Conservation (phyloP, 2,113 vertebrate species). For the Varanus salvator region DNA sequence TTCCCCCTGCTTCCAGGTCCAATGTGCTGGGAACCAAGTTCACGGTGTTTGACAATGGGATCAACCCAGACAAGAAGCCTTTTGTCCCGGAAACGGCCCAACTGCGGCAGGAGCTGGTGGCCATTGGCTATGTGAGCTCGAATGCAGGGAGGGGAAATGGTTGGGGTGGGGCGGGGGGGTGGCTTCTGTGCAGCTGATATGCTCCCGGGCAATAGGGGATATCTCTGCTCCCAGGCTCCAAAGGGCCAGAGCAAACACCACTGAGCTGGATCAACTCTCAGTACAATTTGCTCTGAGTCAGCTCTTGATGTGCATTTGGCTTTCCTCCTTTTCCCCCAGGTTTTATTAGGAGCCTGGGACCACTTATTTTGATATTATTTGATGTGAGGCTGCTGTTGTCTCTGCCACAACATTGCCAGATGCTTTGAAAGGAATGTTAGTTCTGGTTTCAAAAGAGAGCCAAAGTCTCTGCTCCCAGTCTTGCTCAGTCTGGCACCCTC, state of each 20-base stretch:
- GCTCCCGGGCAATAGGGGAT: background rate
- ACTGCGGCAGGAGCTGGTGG: conserved; percentile 86
- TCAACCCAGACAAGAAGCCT: conserved; percentile 84
- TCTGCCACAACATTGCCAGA: background rate
- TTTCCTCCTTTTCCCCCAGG: background rate
- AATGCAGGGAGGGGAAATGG: background rate
- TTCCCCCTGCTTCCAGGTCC: conserved; percentile 69
- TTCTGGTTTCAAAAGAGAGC: no score
- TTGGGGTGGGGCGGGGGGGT: no score
- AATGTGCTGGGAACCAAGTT: conserved; percentile 90
- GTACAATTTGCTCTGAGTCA: background rate
- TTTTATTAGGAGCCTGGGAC: background rate
- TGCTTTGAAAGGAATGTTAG: background rate
- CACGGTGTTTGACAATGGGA: conserved; percentile 85
- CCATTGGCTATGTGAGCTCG: conserved; percentile 86
- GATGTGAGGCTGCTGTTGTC: background rate
- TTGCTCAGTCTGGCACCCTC: no score
- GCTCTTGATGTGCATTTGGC: background rate
- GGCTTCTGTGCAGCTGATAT: background rate
- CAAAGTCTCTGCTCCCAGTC: no score
- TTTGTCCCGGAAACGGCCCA: conserved; percentile 78
- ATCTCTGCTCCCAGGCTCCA: background rate
- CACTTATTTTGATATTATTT: background rate
- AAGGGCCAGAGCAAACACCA: background rate
- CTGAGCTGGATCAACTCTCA: background rate